phyloP scores from a whole-genome alignment of 2,113 vertebrate genomes.

The Xenopus tropicalis region UCB_Xtro_10.0 CM004450.2:94728001-94728500 shows the following conservation, averaged over 20 bases:
- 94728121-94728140: no score
- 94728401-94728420: conserved; percentile 71
- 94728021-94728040: no score
- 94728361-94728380: conserved; percentile 55
- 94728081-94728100: no score
- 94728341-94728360: conserved; percentile 61
- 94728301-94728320: conserved; percentile 44
- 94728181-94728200: no score
- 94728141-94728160: no score
- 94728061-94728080: no score
- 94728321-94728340: conserved; percentile 54
- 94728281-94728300: conserved; percentile 8
- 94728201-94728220: no score
- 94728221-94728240: no score
- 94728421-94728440: conserved; percentile 95
- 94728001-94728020: no score
- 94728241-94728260: background rate
- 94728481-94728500: conserved; percentile 87
- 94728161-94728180: no score
- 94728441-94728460: conserved; percentile 82
- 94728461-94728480: conserved; percentile 96
- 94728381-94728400: conserved; percentile 90
- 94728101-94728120: no score
- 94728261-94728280: conserved; percentile 11
- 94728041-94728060: no score